Evolutionary conservation across 2,797 vertebrate genomes (phyloP), one percentile per base, ranked within the genome.

Genomic region (Scomberomorus guttatus): DNA sequence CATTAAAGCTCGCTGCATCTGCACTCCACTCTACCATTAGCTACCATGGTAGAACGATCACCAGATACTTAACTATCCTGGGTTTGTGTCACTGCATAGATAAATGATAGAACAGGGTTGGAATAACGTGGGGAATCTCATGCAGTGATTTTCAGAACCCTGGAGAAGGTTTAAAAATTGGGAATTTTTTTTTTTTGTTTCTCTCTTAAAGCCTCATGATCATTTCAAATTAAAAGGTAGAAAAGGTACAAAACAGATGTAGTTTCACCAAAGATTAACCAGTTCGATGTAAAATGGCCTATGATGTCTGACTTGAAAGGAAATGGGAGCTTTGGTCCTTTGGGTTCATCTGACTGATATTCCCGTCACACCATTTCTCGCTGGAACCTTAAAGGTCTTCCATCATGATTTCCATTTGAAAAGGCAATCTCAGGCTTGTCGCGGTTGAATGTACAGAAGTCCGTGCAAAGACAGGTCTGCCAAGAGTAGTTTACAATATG

Each of bases 1-100:
- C 90, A 93, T 92, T 92, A 91, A 85, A 77, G 75, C 79, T 54
- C 0, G 7, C 82, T 86, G 81, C 73, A 68, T 92, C 68, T 85
- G 82, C 84, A 69, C 81, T 86, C 70, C 84, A 74, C 76, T 84
- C 54, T 52, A 37, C 70, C 67, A 80, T 86, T 79, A 87, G 77
- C 56, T 71, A 73, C 71, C 74, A 66, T 63, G 62, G 59, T 57
- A 80, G 55, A n/a, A 27, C 61, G 59, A 75, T 55, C 42, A 72
- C n/a, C 14, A 8, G 61, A 76, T 73, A 54, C 71, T 83, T 71
- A 76, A 70, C 78, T 79, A 46, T 73, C 71, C 44, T 37, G 54
- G 46, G 32, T 76, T 63, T 54, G 50, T 87, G 18, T 82, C 39
- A 20, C 14, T 7, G 22, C n/a, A 3, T 9, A 37, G 60, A 80